Evolutionary conservation across 2,113 vertebrate species (phyloP), one percentile per base, ranked within the genome.

Genomic region (Hippocampus mohnikei): DNA sequence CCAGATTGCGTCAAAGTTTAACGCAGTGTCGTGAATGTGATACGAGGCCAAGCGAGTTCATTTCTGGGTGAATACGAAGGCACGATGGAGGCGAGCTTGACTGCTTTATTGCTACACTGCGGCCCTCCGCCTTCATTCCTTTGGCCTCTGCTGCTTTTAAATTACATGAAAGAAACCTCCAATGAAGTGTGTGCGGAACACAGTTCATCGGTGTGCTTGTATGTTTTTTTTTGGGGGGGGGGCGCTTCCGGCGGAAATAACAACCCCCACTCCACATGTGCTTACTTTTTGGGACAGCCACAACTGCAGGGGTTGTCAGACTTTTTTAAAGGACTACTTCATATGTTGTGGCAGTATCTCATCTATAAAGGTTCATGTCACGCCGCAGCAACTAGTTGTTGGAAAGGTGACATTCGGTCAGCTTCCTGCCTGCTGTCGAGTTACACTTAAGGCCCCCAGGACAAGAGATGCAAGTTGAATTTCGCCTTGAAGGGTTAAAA

Each of bases 261-360:
- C 27, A 27, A 27, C 27, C 27, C 27, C 27, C 27, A 27, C 27
- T 27, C 27, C 27, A 27, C 81, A 81, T 81, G 73, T 65, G 83
- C 75, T 79, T 71, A 75, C 77, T 80, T 75, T 80, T 85, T 81
- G 82, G 81, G 88, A 89, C 62, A 80, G 80, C 79, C 20, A 9
- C 50, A 52, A 53, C 20, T 53, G 52, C 52, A 53, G 20, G 20
- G 52, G 52, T 53, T 53, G 21, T 53, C 52, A 53, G n/a, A 53
- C 52, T 48, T 48, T 48, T 46, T 48, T 50, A 15, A 50, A 50
- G 5, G 46, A 6, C 15, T 42, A 8, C 41, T 42, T 42, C 27
- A 27, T 27, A 27, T 27, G 27, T 27, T 27, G 27, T 27, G 27
- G 11, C 8, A 9, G 6, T 42, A 9, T 42, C 41, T 42, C 8